phyloP scores from a whole-genome alignment of 2,113 vertebrate species.

The Scalopus aquaticus region DNA sequence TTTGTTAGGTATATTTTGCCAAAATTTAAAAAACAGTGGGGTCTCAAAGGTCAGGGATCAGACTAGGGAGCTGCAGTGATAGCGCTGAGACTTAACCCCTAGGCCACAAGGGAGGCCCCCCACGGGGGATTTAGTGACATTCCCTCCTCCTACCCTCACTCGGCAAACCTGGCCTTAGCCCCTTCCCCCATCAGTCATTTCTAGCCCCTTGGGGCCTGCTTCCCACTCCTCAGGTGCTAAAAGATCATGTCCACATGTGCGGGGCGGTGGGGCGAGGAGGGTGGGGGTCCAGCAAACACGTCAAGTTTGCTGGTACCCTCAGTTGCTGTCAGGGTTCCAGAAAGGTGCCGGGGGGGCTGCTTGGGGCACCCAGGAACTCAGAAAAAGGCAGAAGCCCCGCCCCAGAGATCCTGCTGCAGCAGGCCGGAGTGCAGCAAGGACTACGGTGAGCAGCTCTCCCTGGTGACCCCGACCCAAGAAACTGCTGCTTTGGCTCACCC shows the following conservation, averaged over 20 bases:
- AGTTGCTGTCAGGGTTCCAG: neutral
- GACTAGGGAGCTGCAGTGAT: no score
- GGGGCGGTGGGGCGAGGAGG: neutral
- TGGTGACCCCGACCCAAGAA: neutral
- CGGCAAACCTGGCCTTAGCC: neutral
- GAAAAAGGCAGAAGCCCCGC: neutral
- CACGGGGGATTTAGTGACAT: neutral
- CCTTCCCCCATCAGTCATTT: neutral
- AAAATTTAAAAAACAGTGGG: no score
- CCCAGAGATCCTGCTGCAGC: neutral
- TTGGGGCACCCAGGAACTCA: neutral
- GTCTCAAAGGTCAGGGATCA: no score
- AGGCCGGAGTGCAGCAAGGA: rapidly evolving
- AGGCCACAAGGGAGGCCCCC: neutral
- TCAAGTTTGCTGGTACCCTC: neutral
- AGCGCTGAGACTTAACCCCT: no score
- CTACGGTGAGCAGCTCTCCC: neutral
- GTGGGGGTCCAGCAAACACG: neutral
- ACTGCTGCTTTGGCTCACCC: neutral
- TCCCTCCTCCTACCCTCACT: neutral
- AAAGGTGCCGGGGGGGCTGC: neutral
- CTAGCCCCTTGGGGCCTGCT: neutral
- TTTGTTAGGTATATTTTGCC: no score
- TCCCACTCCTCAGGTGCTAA: neutral
- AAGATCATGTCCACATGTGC: neutral